Base-by-base conservation (phyloP, 2,113 vertebrate genomes). In the Pachypanchax playfairii region DNA sequence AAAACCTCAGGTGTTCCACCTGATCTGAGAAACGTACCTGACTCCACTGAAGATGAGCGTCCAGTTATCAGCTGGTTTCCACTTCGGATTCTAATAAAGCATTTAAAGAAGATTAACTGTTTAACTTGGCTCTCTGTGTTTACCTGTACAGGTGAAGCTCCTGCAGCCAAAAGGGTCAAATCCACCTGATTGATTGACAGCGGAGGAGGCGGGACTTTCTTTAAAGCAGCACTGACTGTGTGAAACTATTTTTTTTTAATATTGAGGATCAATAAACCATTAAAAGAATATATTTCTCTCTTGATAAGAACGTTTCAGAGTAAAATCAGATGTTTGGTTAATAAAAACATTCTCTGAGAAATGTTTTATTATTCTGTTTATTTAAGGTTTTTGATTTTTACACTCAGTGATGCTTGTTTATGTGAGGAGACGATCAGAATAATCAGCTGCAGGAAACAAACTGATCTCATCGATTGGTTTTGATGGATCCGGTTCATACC, bases 81-180 rank as follows among this genome's bases (percentile, higher is more conserved):
- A 3, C 41, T 10, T 20, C 20, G 4, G 18, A 43, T 20, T 20
- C 9, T 1, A 12, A 43, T 9, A 13, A 2, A n/a, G n/a, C n/a
- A n/a, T n/a, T n/a, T n/a, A n/a, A n/a, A n/a, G n/a, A 10, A 35
- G 11, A 12, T 21, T 13, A 9, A 15, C 6, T 41, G 42, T 22
- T 22, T 47, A 13, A 12, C n/a, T n/a, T 1, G 17, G 6, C 21
- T 31, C 17, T 25, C 1, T 56, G 9, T 41, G 41, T 38, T 25
- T 11, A 50, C 26, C 57, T 41, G 14, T 4, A 11, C 82, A 88
- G 86, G 79, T 62, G 82, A 81, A 1, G 22, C 67, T 60, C 84
- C 86, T 9, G 44, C 84, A 35, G 80, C 86, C 25, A 88, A 88
- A 71, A 75, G 25, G 41, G 39, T 38, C 31, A 83, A 60, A 64